Evolutionary conservation across 2,113 vertebrate species (phyloP).

Genomic region (Mixornis gularis): DNA sequence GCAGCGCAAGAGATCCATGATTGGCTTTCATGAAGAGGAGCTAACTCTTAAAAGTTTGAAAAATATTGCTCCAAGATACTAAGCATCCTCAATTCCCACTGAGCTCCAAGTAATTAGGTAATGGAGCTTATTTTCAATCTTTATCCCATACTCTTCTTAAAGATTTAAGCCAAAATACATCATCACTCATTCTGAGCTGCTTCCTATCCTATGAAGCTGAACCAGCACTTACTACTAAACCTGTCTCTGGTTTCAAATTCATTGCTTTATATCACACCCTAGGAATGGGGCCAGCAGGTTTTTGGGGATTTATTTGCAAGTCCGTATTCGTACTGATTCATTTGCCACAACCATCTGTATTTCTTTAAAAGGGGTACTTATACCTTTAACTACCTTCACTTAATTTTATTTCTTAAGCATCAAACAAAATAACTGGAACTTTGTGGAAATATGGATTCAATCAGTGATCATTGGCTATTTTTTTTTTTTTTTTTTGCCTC

Average conservation of each 20-base stretch:
- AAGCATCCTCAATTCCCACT: neutral
- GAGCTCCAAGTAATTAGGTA: slow-evolving; percentile 45
- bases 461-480: slow-evolving; percentile 61
- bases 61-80: neutral
- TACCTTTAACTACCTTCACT: slow-evolving; percentile 58
- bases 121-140: slow-evolving; percentile 54
- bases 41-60: neutral
- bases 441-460: slow-evolving; percentile 71
- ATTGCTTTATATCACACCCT: slow-evolving; percentile 43
- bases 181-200: slow-evolving; percentile 45
- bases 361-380: neutral
- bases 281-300: slow-evolving; percentile 49
- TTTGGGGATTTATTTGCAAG: slow-evolving; percentile 61
- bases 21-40: neutral
- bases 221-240: slow-evolving; percentile 43
- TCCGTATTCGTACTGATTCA: slow-evolving; percentile 47
- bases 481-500: slow-evolving; percentile 29
- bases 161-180: slow-evolving; percentile 57
- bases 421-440: slow-evolving; percentile 64
- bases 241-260: slow-evolving; percentile 51
- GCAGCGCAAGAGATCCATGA: neutral
- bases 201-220: slow-evolving; percentile 51
- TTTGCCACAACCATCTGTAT: slow-evolving; percentile 44
- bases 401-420: slow-evolving; percentile 28
- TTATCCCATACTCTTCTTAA: slow-evolving; percentile 28